Base-by-base conservation (phyloP, 2,113 vertebrate genomes). In the Apus apus region DNA sequence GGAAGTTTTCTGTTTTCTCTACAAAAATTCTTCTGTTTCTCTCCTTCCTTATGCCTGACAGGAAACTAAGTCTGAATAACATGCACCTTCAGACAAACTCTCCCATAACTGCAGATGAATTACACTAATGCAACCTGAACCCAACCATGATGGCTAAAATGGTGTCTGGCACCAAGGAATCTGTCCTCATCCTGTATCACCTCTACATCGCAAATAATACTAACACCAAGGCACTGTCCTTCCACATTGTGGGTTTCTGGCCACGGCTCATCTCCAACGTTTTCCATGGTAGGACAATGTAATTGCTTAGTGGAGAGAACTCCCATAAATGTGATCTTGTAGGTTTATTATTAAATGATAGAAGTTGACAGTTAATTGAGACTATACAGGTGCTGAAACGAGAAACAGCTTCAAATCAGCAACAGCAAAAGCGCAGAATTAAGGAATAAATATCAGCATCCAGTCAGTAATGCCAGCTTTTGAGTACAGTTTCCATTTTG, bases 101-200 rank as follows among this genome's bases (percentile, higher is more conserved):
- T 51, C 67, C 40, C 54, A 8, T 19, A 61, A 30, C 23, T 4
- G 13, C 21, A 45, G 18, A 32, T 5, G 36, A 32, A 40, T 46
- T 5, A 25, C 29, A 43, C 13, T 20, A 43, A 21, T 9, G 46
- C 38, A 67, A 58, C 23, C 38, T 30, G 65, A 75, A 38, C 38
- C n/a, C 27, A 21, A 30, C 15, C 56, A 56, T 1, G 3, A 30
- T 5, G 2, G 0, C 23, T n/a, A 21, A 17, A 64, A 43, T 2
- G 9, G 5, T 5, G 14, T 17, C 7, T 5, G 6, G 36, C n/a
- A 54, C 25, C 13, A 30, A 13, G 27, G 27, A 50, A 29, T 20
- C 40, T 38, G 40, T 26, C 65, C 53, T 26, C 8, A 61, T 21
- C 11, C 2, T 5, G 3, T 15, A 29, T 7, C 45, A 38, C 46